phyloP scores from a whole-genome alignment of 1,140 invertebrate genomes.

The Orchestia grillus region DNA sequence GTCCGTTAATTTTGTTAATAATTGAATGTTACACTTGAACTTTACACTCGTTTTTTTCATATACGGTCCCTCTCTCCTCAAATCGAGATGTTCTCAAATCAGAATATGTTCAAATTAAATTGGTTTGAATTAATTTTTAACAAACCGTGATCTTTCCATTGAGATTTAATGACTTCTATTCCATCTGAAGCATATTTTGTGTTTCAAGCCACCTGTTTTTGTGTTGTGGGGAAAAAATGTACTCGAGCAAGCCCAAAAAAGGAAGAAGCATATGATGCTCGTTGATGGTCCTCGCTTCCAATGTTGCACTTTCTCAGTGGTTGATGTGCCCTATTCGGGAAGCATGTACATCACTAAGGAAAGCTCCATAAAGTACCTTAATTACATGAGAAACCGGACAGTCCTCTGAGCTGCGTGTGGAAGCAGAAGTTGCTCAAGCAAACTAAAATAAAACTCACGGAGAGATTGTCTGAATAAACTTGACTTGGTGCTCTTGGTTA shows the following conservation, averaged over 20 bases:
- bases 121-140: not conserved
- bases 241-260: not conserved
- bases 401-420: not conserved
- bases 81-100: not conserved
- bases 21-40: not conserved
- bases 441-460: not conserved
- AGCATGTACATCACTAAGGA: not conserved
- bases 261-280: not conserved
- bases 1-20: no score
- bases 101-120: not conserved
- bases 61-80: no score
- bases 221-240: not conserved
- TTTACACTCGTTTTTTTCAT: not conserved
- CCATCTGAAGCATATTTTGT: not conserved
- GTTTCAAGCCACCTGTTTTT: not conserved
- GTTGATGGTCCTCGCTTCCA: not conserved
- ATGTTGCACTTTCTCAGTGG: not conserved
- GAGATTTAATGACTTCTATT: not conserved
- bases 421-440: no score
- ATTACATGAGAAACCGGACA: not conserved
- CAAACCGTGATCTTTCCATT: not conserved
- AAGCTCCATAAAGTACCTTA: not conserved
- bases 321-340: not conserved
- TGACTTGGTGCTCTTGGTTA: not conserved
- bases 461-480: not conserved